Conservation (phyloP, 1,140 invertebrate genomes). For the Anoplophora glabripennis region DNA sequence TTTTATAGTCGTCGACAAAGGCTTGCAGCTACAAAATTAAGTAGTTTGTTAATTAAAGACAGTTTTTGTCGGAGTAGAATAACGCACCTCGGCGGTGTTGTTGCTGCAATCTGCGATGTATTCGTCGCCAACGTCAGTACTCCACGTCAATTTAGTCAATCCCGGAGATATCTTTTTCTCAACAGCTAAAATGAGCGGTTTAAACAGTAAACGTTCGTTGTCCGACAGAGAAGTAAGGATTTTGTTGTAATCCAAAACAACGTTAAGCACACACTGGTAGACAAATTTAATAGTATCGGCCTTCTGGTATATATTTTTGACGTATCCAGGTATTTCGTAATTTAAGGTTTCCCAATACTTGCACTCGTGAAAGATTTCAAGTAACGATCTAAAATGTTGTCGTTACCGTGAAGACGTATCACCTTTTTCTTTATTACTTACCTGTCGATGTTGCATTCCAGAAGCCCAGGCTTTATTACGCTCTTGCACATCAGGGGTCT, state of each 20-base stretch:
- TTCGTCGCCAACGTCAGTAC: conserved; percentile 66
- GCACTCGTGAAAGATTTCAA: conserved; percentile 65
- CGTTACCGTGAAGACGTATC: too few species aligned
- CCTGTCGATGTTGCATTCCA: conserved; percentile 80
- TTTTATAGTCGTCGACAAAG: conserved; percentile 77
- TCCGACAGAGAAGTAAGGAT: conserved; percentile 62
- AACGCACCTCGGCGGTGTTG: conserved; percentile 63
- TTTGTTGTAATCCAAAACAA: conserved; percentile 79
- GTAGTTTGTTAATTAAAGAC: too few species aligned
- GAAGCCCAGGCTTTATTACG: conserved; percentile 58
- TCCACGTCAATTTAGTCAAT: conserved; percentile 76
- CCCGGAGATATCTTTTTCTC: conserved; percentile 79
- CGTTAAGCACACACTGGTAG: conserved; percentile 69
- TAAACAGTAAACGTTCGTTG: conserved; percentile 59
- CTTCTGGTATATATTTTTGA: conserved; percentile 61
- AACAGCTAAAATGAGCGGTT: conserved; percentile 50
- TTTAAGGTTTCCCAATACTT: conserved; percentile 63
- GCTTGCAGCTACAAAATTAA: conserved; percentile 46
- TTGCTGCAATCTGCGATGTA: conserved; percentile 75
- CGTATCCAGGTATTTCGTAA: conserved; percentile 64
- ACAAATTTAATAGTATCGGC: conserved; percentile 63
- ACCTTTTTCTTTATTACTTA: too few species aligned
- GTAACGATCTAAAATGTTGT: conserved; percentile 52
- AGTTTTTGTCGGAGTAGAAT: too few species aligned
- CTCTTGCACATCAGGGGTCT: conserved; percentile 69